Evolutionary conservation across 2,797 vertebrate species (phyloP), one percentile per base, ranked within the genome.

Genomic region (Geotria australis): DNA sequence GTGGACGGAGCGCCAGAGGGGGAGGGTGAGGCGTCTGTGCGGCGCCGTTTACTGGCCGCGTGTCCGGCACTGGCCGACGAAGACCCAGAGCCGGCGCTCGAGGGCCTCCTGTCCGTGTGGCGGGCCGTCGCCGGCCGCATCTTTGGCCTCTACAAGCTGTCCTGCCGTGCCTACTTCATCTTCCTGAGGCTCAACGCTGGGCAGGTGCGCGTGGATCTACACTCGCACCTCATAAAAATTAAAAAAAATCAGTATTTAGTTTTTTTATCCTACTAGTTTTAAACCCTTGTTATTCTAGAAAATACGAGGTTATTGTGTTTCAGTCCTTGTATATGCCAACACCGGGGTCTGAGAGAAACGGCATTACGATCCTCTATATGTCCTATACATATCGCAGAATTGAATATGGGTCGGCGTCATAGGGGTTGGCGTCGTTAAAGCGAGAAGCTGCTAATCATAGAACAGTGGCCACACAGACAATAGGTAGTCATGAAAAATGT

Each of bases 181-280:
- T 98, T 98, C 65, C 80, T 98, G 48, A 96, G 94, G 61, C 81
- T 98, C 56, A 96, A 96, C 7, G 84, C 84, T 12, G 86, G 88
- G 58, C 83, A 89, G 78, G 91, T 88, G 61, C 24, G 24, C 24
- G 24, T 24, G 38, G 24, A 38, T 38, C 24, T 60, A 73, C 58
- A 10, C 59, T 58, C 24, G 5, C 24, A 38, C 38, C 24, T 38
- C 24, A 38, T 53, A 57, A 15, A 47, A 24, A 38, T 46, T 12
- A 14, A 38, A 3, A 11, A 10, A 11, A 47, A 6, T 7, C 24
- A 11, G 8, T 7, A 8, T n/a, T n/a, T n/a, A n/a, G n/a, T n/a
- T n/a, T n/a, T n/a, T n/a, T n/a, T n/a, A n/a, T n/a, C n/a, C n/a
- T n/a, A n/a, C n/a, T n/a, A n/a, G n/a, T n/a, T n/a, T n/a, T n/a